Evolutionary conservation across 2,113 vertebrate species (phyloP).

Genomic region (Entelurus aequoreus): DNA sequence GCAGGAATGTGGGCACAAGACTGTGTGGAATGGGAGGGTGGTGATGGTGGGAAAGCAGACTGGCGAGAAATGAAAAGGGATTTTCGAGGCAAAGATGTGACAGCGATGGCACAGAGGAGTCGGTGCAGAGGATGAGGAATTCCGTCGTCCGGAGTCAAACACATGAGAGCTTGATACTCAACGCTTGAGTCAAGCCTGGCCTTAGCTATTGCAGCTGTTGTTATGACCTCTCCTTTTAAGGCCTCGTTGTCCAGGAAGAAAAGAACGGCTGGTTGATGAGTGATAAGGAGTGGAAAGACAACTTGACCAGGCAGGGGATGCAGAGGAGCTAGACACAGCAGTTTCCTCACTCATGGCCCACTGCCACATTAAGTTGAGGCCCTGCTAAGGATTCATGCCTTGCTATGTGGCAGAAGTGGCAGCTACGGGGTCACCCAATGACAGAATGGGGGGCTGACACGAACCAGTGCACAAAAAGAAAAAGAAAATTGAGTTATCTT

Average conservation of each 20-base stretch:
- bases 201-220: conserved; percentile 66
- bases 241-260: conserved; percentile 30
- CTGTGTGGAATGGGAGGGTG: conserved; percentile 14
- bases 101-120: conserved; percentile 45
- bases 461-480: conserved; percentile 39
- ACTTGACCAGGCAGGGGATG: conserved; percentile 2
- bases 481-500: conserved; percentile 38
- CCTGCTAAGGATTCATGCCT: conserved; percentile 9
- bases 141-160: conserved; percentile 42
- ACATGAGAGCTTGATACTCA: conserved; percentile 51
- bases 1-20: conserved; percentile 61
- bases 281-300: conserved; percentile 35
- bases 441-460: conserved; percentile 33
- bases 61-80: conserved; percentile 41
- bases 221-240: conserved; percentile 61
- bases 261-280: conserved; percentile 38
- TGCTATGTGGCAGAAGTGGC: conserved; percentile 36
- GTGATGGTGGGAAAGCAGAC: conserved; percentile 27
- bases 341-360: conserved; percentile 25
- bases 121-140: conserved; percentile 43
- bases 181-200: conserved; percentile 32
- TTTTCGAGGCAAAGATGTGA: conserved; percentile 40
- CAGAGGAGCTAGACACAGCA: background rate
- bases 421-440: conserved; percentile 42
- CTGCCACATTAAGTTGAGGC: conserved; percentile 39